phyloP scores from a whole-genome alignment of 1,140 invertebrate species.

The Calephelis nemesis region DNA sequence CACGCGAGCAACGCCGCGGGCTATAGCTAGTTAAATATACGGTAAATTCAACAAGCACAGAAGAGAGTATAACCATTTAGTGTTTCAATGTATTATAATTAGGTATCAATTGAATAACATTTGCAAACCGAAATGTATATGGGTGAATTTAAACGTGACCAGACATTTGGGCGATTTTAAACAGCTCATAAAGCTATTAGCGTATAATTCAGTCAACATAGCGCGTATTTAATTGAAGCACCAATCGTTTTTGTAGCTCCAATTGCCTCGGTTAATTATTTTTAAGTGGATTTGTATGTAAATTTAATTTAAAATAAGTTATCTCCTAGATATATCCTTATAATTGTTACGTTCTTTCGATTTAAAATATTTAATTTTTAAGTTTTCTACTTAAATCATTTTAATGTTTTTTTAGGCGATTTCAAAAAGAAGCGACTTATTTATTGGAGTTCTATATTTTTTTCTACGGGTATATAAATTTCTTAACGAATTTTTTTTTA shows the following conservation, averaged over 20 bases:
- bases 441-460: too few species aligned
- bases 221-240: slow-evolving; percentile 3
- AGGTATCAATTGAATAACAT: not conserved
- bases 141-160: slow-evolving; percentile 13
- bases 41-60: too few species aligned
- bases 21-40: too few species aligned
- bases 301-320: not conserved
- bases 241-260: not conserved
- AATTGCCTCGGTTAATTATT: not conserved
- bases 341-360: not conserved
- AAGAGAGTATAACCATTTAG: not conserved
- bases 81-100: not conserved
- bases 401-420: too few species aligned
- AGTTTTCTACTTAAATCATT: too few species aligned
- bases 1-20: too few species aligned
- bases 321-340: not conserved
- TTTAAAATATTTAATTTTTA: too few species aligned
- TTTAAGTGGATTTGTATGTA: not conserved
- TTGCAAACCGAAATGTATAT: slow-evolving; percentile 11
- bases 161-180: slow-evolving; percentile 6
- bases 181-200: slow-evolving; percentile 15
- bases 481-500: not conserved
- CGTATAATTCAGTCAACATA: slow-evolving; percentile 4
- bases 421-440: too few species aligned
- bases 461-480: too few species aligned